Evolutionary conservation across 2,797 vertebrate species (phyloP), one percentile per base, ranked within the genome.

Genomic region (Periophthalmus magnuspinnatus): DNA sequence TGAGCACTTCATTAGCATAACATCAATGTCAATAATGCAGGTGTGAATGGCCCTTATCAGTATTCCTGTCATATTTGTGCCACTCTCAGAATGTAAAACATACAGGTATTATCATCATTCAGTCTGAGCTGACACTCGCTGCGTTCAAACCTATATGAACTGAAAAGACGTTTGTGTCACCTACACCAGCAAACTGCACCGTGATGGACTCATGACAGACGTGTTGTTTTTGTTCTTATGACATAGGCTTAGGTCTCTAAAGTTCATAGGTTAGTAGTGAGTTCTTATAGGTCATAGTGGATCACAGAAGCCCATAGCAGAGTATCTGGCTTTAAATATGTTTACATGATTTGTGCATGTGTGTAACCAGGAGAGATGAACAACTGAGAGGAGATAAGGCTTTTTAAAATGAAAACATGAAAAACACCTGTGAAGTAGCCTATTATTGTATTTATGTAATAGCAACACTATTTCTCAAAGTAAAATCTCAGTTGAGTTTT

Each of bases 1-100:
- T 52, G 67, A 2, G 75, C 70, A 87, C 80, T 80, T 74, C 70
- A 91, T 91, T 91, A 88, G 79, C 89, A 91, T 90, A 89, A 84
- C 85, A 89, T 90, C 86, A 86, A 76, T 84, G 85, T 87, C 83
- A 83, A 78, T 77, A 83, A 76, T 63, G 71, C 71, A 79, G 75
- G 69, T 70, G 79, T 72, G 81, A 81, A 77, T 81, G 6, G 33
- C 78, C 78, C 77, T 86, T 65, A 90, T 91, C 87, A 85, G 78
- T 84, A 89, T 88, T 90, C 88, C 79, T 81, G 85, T 84, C 75
- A 79, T 68, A 84, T 83, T 74, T 80, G 75, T 7, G 69, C 67
- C 79, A 70, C 77, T 79, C 84, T 89, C 78, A 16, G 81, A 80
- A 86, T 88, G 70, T 82, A 64, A 86, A 88, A 79, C 56, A 64